phyloP scores from a whole-genome alignment of 2,113 vertebrate species.

The Rhinolophus ferrumequinum region DNA sequence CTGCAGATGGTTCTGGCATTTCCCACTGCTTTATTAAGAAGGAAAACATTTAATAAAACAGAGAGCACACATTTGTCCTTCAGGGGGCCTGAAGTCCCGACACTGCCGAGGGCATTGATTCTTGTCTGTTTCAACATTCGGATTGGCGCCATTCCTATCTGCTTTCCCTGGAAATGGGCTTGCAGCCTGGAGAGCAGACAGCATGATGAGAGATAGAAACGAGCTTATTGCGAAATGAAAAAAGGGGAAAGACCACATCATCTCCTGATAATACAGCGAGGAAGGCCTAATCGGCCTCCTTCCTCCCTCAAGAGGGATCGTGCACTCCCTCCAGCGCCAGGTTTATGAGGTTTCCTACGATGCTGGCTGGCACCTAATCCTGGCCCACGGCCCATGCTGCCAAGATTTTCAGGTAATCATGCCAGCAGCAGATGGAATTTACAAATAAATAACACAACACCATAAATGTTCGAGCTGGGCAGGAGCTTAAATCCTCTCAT shows the following conservation, averaged over 20 bases:
- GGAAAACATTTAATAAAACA: slow-evolving; percentile 27
- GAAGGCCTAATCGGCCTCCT: too few relatives aligned
- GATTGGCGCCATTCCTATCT: not conserved
- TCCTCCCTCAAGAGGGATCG: rapidly evolving
- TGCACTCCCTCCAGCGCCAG: not conserved
- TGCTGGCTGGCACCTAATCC: not conserved
- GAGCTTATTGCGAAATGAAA: not conserved
- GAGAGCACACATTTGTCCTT: not conserved
- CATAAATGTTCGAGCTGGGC: not conserved
- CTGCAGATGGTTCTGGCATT: not conserved
- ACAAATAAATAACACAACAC: not conserved
- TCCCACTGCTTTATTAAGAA: not conserved
- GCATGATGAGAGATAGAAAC: not conserved
- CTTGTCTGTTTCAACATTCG: not conserved
- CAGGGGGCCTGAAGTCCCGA: not conserved
- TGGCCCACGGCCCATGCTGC: not conserved
- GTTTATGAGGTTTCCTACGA: not conserved
- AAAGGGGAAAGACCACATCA: not conserved
- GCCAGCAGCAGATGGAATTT: not conserved
- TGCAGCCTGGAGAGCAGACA: not conserved
- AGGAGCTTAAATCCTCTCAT: not conserved
- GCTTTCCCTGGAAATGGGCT: not conserved
- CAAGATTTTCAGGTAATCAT: not conserved
- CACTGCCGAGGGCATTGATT: not conserved
- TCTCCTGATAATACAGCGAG: not conserved